Evolutionary conservation across 2,888 invertebrate species (phyloP).

Genomic region (Drosophila formosana): DNA sequence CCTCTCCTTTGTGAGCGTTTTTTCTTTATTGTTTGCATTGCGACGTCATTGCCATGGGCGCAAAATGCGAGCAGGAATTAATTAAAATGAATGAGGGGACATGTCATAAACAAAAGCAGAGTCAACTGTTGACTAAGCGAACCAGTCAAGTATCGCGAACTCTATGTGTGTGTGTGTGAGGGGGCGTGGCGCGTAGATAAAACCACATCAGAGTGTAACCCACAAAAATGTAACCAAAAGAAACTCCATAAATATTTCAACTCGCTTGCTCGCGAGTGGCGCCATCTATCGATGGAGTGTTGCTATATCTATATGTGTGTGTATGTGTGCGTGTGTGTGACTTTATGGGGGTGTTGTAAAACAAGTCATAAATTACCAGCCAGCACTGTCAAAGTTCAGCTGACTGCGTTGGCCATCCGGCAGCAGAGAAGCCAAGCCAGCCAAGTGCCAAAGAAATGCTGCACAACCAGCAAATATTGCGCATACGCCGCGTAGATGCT

Average conservation of each 20-base stretch:
- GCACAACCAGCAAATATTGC: constrained; percentile 81
- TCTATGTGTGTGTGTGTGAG: constrained; percentile 4
- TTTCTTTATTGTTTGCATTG: constrained; percentile 70
- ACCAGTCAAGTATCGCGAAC: constrained; percentile 15
- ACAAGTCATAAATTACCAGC: constrained; percentile 77
- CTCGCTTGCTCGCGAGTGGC: constrained; percentile 74
- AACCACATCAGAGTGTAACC: constrained; percentile 70
- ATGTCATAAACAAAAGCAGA: constrained; percentile 78
- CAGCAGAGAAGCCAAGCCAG: constrained; percentile 50
- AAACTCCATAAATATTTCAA: constrained; percentile 80
- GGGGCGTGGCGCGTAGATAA: constrained; percentile 57
- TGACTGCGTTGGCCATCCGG: constrained; percentile 67
- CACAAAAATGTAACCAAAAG: constrained; percentile 77
- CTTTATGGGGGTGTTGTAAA: constrained; percentile 72
- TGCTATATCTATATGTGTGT: constrained; percentile 15
- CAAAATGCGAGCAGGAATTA: constrained; percentile 75
- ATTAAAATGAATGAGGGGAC: constrained; percentile 81
- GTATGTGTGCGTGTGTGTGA: constrained; percentile 21
- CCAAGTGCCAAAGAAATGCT: constrained; percentile 80
- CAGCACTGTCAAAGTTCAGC: constrained; percentile 79
- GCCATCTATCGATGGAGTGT: constrained; percentile 76
- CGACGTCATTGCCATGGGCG: constrained; percentile 78
- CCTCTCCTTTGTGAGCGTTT: constrained; percentile 30
- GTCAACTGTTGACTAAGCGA: constrained; percentile 81
- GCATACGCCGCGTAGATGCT: constrained; percentile 72